phyloP scores from a whole-genome alignment of 1,140 invertebrate genomes.

The Lordiphosa stackelbergi region DNA sequence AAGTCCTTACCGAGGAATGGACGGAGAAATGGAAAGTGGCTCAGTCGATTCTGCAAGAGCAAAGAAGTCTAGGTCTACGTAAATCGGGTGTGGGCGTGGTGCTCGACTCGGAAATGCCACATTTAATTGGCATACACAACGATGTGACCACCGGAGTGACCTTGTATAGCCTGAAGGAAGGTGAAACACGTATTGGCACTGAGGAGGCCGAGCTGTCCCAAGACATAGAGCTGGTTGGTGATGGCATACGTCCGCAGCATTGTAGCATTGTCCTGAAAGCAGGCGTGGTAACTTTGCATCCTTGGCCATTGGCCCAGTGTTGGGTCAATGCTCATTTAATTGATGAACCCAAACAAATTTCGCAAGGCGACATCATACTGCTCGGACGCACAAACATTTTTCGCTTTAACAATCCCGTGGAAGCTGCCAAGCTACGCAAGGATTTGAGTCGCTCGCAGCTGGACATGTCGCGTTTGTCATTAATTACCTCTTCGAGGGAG shows the following conservation, averaged over 20 bases:
- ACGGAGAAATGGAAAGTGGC: slow-evolving; percentile 95
- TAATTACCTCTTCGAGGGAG: slow-evolving; percentile 87
- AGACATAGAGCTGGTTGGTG: slow-evolving; percentile 88
- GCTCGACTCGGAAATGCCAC: slow-evolving; percentile 93
- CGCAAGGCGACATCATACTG: slow-evolving; percentile 88
- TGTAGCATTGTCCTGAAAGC: slow-evolving; percentile 86
- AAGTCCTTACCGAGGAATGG: slow-evolving; percentile 95
- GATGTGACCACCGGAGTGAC: slow-evolving; percentile 94
- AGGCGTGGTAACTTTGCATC: slow-evolving; percentile 87
- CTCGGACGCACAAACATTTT: slow-evolving; percentile 94
- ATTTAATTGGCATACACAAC: slow-evolving; percentile 94
- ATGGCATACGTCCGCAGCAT: slow-evolving; percentile 89
- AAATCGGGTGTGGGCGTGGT: slow-evolving; percentile 92
- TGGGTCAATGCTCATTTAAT: slow-evolving; percentile 90
- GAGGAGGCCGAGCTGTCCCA: slow-evolving; percentile 83
- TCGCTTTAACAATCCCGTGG: slow-evolving; percentile 93
- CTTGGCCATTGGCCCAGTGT: slow-evolving; percentile 85
- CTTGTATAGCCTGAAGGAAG: slow-evolving; percentile 92
- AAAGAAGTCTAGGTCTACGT: slow-evolving; percentile 88
- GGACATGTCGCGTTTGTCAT: slow-evolving; percentile 89
- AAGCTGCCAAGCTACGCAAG: slow-evolving; percentile 89
- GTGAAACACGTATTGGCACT: slow-evolving; percentile 86
- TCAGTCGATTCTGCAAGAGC: slow-evolving; percentile 91
- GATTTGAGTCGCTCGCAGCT: slow-evolving; percentile 83
- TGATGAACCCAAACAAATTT: slow-evolving; percentile 85